A percentile compares a stretch with the other conserved stretches of the same genome.
Conservation (phyloP, 1,140 invertebrate genomes). For the Daktulosphaira vitifoliae region DNA sequence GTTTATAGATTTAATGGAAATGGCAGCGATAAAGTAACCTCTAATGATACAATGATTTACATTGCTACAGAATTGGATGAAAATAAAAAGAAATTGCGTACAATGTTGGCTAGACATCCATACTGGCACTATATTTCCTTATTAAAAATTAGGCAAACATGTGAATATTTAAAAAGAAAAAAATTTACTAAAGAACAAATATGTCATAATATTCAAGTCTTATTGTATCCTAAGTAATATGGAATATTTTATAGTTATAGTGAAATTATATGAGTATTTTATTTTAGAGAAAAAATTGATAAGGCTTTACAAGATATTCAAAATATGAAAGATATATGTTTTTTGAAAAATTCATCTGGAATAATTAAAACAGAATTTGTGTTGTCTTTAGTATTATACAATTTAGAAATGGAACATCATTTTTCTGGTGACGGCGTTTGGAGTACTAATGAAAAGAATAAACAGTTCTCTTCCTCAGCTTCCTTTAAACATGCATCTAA, state of each 20-base stretch:
- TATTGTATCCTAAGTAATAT: constrained; percentile 25
- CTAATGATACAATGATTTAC: constrained; percentile 10
- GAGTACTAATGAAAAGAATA: not conserved
- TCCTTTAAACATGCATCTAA: not conserved
- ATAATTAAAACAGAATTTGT: constrained; percentile 4
- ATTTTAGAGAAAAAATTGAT: not conserved
- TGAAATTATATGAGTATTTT: not conserved
- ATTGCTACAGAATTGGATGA: not conserved
- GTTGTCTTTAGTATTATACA: constrained; percentile 6
- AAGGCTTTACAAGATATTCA: not conserved
- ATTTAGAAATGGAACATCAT: constrained; percentile 11
- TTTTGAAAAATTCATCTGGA: not conserved
- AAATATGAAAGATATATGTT: not conserved
- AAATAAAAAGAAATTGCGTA: not conserved
- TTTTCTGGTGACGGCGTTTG: constrained; percentile 11
- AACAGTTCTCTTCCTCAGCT: not conserved
- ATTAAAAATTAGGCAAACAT: constrained; percentile 8
- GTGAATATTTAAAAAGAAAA: not conserved
- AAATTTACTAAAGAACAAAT: not conserved
- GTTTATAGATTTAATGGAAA: constrained; percentile 3
- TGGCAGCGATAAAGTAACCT: not conserved
- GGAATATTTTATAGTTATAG: not conserved
- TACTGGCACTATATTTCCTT: constrained; percentile 22
- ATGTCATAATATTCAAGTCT: not conserved
- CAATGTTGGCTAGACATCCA: constrained; percentile 2